Evolutionary conservation across 1,140 invertebrate genomes (phyloP).

Genomic region (Saccostrea glomerata): DNA sequence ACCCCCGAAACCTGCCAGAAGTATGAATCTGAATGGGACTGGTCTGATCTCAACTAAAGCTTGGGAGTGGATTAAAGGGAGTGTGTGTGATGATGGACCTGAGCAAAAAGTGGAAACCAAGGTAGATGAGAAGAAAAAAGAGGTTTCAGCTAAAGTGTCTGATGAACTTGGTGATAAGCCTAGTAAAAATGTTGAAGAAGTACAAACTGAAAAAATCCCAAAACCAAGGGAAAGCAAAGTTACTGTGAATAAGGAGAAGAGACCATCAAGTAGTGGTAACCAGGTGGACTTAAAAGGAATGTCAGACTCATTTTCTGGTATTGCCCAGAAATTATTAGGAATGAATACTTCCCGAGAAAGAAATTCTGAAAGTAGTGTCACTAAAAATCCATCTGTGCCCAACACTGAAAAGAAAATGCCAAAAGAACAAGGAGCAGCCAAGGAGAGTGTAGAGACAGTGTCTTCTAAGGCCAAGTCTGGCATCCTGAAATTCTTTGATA

Average conservation of each 20-base stretch:
- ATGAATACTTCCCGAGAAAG: slow-evolving; percentile 41
- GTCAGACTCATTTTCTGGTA: slow-evolving; percentile 50
- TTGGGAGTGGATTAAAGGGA: slow-evolving; percentile 58
- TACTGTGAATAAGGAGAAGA: too few relatives aligned
- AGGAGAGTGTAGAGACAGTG: background rate
- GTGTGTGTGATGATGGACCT: slow-evolving; percentile 28
- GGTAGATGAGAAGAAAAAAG: background rate
- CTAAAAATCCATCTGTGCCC: background rate
- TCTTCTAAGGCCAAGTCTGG: slow-evolving; percentile 49
- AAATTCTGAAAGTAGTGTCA: background rate
- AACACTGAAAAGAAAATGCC: background rate
- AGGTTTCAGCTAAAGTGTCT: background rate
- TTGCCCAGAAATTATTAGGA: slow-evolving; percentile 51
- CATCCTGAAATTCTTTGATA: slow-evolving; percentile 54
- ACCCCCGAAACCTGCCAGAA: slow-evolving; percentile 42
- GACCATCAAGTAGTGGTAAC: background rate
- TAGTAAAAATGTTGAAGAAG: background rate
- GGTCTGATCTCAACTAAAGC: slow-evolving; percentile 49
- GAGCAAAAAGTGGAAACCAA: background rate
- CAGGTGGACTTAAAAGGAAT: slow-evolving; percentile 9
- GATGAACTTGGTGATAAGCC: background rate
- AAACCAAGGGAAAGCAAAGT: background rate
- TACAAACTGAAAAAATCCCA: background rate
- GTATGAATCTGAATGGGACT: background rate
- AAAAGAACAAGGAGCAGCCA: background rate